Percentiles rank a stretch among this genome's conserved stretches.
phyloP scores from a whole-genome alignment of 2,113 vertebrate species.

The Mirounga angustirostris region DNA sequence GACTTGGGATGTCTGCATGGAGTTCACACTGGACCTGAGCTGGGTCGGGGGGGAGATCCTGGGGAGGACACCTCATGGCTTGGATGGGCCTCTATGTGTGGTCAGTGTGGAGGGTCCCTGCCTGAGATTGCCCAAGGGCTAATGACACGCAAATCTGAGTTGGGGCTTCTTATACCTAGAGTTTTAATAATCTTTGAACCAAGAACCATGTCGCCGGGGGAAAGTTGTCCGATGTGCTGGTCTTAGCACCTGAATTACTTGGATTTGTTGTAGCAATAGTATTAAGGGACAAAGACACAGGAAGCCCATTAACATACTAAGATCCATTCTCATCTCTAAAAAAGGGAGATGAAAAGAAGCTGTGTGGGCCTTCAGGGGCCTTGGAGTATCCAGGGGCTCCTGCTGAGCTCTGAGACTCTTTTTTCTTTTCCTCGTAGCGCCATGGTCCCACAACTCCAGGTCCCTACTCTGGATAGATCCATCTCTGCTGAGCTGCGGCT shows the following conservation, averaged over 20 bases:
- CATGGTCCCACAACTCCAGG: constrained; percentile 86
- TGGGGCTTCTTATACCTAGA: not conserved
- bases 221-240: not conserved
- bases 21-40: not conserved
- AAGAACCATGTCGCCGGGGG: not conserved
- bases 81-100: not conserved
- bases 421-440: constrained; percentile 84
- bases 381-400: not conserved
- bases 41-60: not conserved
- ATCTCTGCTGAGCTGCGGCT: constrained; percentile 87
- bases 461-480: constrained; percentile 91
- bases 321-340: not conserved
- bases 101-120: constrained; percentile 33
- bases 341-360: not conserved
- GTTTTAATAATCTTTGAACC: not conserved
- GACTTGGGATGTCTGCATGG: not conserved
- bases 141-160: not conserved
- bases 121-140: not conserved
- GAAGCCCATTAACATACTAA: not conserved
- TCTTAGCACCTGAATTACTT: not conserved
- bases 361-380: not conserved
- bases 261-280: not conserved
- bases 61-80: not conserved
- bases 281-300: not conserved
- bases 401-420: not conserved